Conservation (phyloP, 2,888 invertebrate genomes). For the Omphaloscelis lunosa region DNA sequence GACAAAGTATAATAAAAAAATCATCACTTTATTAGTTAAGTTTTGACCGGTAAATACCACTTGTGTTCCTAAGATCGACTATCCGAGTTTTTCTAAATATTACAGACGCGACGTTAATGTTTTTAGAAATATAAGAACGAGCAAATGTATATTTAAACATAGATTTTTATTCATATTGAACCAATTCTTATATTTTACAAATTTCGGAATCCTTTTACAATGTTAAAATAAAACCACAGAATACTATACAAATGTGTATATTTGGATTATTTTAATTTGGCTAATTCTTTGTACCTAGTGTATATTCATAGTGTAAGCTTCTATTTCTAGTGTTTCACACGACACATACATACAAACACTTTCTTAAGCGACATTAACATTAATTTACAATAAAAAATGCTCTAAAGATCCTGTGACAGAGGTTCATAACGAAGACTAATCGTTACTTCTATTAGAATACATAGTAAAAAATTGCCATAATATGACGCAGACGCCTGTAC, state of each 20-base stretch:
- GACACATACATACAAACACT: constrained; percentile 44
- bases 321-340: constrained; percentile 55
- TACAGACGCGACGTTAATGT: not conserved
- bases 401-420: constrained; percentile 35
- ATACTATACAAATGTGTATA: constrained; percentile 68
- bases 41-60: not conserved
- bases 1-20: not conserved
- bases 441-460: not conserved
- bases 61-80: not conserved
- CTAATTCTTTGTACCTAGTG: constrained; percentile 80
- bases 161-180: not conserved
- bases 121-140: not conserved
- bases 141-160: not conserved
- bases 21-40: not conserved
- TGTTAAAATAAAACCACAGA: constrained; percentile 53
- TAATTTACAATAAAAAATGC: constrained; percentile 37
- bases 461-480: not conserved
- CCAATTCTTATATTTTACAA: not conserved
- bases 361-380: constrained; percentile 15
- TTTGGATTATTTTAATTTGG: constrained; percentile 80
- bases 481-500: not conserved
- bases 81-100: not conserved
- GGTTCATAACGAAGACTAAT: not conserved
- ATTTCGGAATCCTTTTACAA: not conserved
- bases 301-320: constrained; percentile 66